Base-by-base conservation (phyloP, 2,797 vertebrate species). In the Siniperca scherzeri region DNA sequence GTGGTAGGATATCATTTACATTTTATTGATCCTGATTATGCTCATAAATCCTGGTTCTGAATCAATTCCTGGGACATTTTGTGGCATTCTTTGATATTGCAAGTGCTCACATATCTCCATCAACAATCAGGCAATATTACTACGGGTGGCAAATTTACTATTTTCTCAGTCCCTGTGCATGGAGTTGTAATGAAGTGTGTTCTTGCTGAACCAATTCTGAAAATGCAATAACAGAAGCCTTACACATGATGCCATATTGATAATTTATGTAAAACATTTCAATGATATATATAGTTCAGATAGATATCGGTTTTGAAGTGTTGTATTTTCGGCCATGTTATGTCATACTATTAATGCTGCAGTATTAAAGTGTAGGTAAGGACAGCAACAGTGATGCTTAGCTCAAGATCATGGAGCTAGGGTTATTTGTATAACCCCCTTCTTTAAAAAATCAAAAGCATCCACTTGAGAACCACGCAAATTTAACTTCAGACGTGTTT, bases 21-120 rank as follows among this genome's bases (percentile, higher is more conserved):
- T 76, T 57, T 44, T 70, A 84, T 80, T 82, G 70, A 82, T 81
- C 81, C 71, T 42, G 30, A 42, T 75, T 30, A 7, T 66, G 4
- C 56, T 67, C 46, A 69, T 81, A 33, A 68, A 52, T 50, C 56
- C 65, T 74, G 19, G 2, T 72, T 76, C 17, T 74, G 55, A 55
- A 48, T 53, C 25, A 60, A 30, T 75, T 79, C 11, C 62, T 50
- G 22, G n/a, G 70, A 74, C 13, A 40, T 50, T 73, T 55, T 72
- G 12, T 16, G 17, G 59, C 65, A 12, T 7, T 71, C 3, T 73
- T 60, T 2, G 0, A 3, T 33, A 14, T 56, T 52, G 14, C 7
- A 55, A 30, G n/a, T 36, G 22, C 21, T 64, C 60, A 44, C 33
- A 64, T 57, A 38, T 30, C n/a, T 46, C 12, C 57, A 60, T 72